These are phyloP conservation scores for Crocuta crocuta DNA, from an alignment of 2,113 vertebrate species.

Conservation along the genomic window DNA sequence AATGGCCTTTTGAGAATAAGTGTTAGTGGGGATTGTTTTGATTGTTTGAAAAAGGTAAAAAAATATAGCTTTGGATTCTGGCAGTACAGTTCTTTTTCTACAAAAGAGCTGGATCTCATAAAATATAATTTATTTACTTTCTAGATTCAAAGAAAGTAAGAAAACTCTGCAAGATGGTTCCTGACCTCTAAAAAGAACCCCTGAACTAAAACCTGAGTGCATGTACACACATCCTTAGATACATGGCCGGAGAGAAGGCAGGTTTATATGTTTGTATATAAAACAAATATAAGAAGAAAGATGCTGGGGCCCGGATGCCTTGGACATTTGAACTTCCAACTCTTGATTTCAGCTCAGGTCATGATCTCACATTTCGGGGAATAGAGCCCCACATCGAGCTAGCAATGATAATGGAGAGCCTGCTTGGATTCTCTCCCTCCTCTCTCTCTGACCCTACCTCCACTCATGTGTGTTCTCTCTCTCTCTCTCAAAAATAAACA, in stretches of 20 bases:
- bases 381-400: no score
- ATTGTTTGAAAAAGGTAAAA: not conserved
- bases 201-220: not conserved
- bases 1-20: not conserved
- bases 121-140: slow-evolving; percentile 33
- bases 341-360: no score
- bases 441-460: no score
- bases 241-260: not conserved
- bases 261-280: not conserved
- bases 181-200: not conserved
- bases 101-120: not conserved
- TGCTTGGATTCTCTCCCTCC: no score
- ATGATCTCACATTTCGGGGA: no score
- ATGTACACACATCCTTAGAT: not conserved
- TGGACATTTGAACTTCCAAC: no score
- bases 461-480: no score
- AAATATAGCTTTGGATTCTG: not conserved
- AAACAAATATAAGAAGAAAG: not conserved
- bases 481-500: no score
- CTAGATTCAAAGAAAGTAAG: not conserved
- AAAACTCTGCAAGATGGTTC: not conserved
- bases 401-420: no score
- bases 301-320: no score
- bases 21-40: not conserved
- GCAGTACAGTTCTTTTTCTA: not conserved